phyloP scores from a whole-genome alignment of 1,140 invertebrate species.

The Ooceraea biroi region DNA sequence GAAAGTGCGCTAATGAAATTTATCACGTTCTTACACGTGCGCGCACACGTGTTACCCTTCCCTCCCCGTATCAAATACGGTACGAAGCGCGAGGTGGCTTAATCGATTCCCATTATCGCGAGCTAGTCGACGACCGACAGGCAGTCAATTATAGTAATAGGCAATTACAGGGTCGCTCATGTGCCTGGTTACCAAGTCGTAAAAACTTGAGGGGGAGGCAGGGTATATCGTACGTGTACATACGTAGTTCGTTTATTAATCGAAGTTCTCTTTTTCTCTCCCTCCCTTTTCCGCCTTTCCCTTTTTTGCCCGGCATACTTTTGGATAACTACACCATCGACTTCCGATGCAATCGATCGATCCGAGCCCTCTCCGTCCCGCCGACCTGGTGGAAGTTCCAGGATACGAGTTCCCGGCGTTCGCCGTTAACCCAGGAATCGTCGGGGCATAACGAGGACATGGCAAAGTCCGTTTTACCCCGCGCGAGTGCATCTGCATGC shows the following conservation, averaged over 20 bases:
- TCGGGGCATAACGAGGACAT: slow-evolving; percentile 21
- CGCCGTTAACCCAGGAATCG: background rate
- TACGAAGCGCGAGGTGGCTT: slow-evolving; percentile 30
- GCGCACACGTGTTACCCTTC: background rate
- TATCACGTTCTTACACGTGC: slow-evolving; percentile 52
- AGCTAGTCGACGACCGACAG: slow-evolving; percentile 32
- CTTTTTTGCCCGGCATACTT: background rate
- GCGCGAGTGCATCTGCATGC: slow-evolving; percentile 16
- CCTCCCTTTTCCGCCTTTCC: too few relatives aligned
- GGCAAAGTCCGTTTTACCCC: background rate
- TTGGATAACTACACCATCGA: slow-evolving; percentile 19
- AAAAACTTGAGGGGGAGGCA: slow-evolving; percentile 19
- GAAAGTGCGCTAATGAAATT: slow-evolving; percentile 25
- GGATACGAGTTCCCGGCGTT: background rate
- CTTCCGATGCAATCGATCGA: slow-evolving; percentile 12
- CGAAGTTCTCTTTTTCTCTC: background rate
- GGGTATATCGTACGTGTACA: background rate
- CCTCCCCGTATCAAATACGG: slow-evolving; percentile 44
- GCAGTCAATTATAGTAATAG: slow-evolving; percentile 61
- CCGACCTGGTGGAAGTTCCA: slow-evolving; percentile 5
- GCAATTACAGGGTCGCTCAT: slow-evolving; percentile 43
- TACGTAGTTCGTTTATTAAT: slow-evolving; percentile 13
- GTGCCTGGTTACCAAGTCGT: slow-evolving; percentile 28
- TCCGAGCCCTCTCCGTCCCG: background rate
- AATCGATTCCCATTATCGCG: slow-evolving; percentile 64